Conservation (phyloP, 2,113 vertebrate species). For the Dissostichus mawsoni region DNA sequence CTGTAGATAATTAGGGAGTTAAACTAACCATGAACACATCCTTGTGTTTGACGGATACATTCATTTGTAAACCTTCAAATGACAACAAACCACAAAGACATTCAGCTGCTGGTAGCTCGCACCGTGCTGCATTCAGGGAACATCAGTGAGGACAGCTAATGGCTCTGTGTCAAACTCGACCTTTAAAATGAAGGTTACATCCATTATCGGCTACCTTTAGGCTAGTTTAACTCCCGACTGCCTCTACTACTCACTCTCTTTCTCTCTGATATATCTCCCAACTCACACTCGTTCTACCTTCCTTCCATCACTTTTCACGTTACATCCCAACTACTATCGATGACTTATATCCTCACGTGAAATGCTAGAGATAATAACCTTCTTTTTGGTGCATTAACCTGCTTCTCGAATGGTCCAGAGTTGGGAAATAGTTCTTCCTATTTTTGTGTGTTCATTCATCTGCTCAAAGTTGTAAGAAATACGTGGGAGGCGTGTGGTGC, state of each 20-base stretch:
- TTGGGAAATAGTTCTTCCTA: no score
- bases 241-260: background rate
- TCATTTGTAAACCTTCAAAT: background rate
- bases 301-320: background rate
- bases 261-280: background rate
- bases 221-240: conserved; percentile 34
- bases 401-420: no score
- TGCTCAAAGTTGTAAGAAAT: no score
- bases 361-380: background rate
- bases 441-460: no score
- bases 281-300: background rate
- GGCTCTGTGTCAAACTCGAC: conserved; percentile 34
- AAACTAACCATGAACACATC: no score
- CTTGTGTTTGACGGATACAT: background rate
- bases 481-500: no score
- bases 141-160: conserved; percentile 39
- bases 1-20: background rate
- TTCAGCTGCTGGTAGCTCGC: background rate
- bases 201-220: conserved; percentile 69
- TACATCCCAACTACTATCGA: background rate
- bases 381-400: no score
- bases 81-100: background rate
- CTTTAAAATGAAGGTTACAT: conserved; percentile 60
- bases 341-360: background rate
- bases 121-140: background rate